phyloP scores from a whole-genome alignment of 2,113 vertebrate species.

The Opisthocomus hoazin region DNA sequence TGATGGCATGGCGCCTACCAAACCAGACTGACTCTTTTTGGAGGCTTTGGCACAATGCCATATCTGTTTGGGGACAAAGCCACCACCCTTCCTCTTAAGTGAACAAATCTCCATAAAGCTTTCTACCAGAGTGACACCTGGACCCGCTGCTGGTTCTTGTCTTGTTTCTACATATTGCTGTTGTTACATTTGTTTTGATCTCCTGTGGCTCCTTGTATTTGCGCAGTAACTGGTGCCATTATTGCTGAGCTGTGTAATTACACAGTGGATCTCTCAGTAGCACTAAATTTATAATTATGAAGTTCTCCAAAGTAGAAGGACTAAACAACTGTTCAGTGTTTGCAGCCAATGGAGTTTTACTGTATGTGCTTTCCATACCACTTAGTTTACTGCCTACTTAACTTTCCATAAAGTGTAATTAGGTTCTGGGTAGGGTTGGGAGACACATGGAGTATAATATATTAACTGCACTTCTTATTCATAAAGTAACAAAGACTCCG shows the following conservation, averaged over 20 bases:
- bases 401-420: slow-evolving; percentile 64
- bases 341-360: slow-evolving; percentile 31
- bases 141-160: not conserved
- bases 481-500: slow-evolving; percentile 54
- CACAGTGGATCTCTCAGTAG: slow-evolving; percentile 45
- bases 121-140: not conserved
- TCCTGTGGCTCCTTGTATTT: slow-evolving; percentile 38
- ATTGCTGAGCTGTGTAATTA: slow-evolving; percentile 66
- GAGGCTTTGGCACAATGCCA: not conserved
- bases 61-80: not conserved
- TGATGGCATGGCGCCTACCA: not conserved
- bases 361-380: not conserved
- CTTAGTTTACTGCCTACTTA: slow-evolving; percentile 60
- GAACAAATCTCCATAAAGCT: not conserved
- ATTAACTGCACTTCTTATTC: slow-evolving; percentile 64
- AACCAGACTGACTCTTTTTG: not conserved
- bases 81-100: not conserved
- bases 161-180: slow-evolving; percentile 1
- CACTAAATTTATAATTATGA: slow-evolving; percentile 70
- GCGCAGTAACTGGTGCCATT: slow-evolving; percentile 53
- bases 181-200: slow-evolving; percentile 49
- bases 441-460: slow-evolving; percentile 56
- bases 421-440: slow-evolving; percentile 38
- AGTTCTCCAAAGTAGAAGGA: slow-evolving; percentile 60
- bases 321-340: slow-evolving; percentile 43